Percentiles rank a stretch among this genome's conserved stretches.
These are phyloP conservation scores for Eriosoma lanigerum DNA, from an alignment of 1,140 invertebrate genomes.

Conservation along the genomic window DNA sequence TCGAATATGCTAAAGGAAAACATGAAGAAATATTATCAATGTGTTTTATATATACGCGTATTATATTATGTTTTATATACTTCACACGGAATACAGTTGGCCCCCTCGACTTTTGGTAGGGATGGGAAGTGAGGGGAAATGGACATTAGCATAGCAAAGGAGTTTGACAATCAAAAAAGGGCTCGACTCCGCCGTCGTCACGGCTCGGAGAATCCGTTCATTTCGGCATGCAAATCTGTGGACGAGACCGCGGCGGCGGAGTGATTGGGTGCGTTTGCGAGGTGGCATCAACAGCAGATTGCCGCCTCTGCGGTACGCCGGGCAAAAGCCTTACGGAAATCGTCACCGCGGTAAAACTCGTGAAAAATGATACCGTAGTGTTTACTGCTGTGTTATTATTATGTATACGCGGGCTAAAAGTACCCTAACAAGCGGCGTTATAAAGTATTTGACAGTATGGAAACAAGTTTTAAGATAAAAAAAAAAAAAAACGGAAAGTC, in stretches of 20 bases:
- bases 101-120: no score
- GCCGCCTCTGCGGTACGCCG: background rate
- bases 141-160: conserved; percentile 51
- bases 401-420: background rate
- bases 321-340: conserved; percentile 33
- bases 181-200: conserved; percentile 38
- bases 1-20: conserved; percentile 14
- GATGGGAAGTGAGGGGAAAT: background rate
- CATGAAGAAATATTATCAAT: conserved; percentile 7
- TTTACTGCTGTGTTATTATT: no score
- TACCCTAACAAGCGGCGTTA: background rate
- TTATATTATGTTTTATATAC: no score
- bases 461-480: background rate
- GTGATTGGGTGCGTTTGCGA: background rate
- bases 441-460: background rate
- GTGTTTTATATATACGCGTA: background rate
- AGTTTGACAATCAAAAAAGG: conserved; percentile 49
- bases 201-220: conserved; percentile 49
- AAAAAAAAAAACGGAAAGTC: no score
- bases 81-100: no score
- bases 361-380: conserved; percentile 31
- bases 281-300: background rate
- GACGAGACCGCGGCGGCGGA: conserved; percentile 16
- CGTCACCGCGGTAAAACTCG: conserved; percentile 5
- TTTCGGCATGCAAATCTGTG: conserved; percentile 48